phyloP scores from a whole-genome alignment of 2,113 vertebrate genomes.

The Phodopus roborovskii region DNA sequence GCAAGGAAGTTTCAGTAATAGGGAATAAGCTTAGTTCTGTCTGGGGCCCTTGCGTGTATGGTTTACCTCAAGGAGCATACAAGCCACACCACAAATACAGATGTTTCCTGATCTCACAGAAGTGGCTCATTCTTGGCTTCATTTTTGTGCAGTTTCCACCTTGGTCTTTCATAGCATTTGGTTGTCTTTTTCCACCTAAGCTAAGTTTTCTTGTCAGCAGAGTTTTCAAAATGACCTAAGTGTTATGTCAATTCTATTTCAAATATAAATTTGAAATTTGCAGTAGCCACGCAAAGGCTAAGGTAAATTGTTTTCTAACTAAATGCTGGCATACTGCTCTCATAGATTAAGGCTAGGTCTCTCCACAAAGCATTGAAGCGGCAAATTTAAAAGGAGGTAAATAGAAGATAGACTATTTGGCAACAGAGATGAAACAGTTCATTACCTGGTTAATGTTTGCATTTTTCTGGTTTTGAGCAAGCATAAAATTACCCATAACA shows the following conservation, averaged over 20 bases:
- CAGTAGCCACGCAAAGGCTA: constrained; percentile 38
- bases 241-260: constrained; percentile 66
- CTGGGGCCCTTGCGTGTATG: background rate
- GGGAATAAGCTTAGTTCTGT: constrained; percentile 36
- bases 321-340: constrained; percentile 64
- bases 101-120: background rate
- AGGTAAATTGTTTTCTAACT: constrained; percentile 74
- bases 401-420: constrained; percentile 74
- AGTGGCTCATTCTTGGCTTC: background rate
- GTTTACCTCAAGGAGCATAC: background rate
- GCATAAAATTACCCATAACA: constrained; percentile 76
- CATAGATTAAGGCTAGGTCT: constrained; percentile 67
- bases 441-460: constrained; percentile 79
- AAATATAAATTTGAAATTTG: too few relatives aligned
- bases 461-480: constrained; percentile 77
- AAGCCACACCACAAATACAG: background rate
- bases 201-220: constrained; percentile 56
- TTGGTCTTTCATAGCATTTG: background rate
- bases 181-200: background rate
- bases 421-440: constrained; percentile 78
- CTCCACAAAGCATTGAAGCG: constrained; percentile 75
- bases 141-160: background rate
- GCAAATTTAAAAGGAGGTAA: constrained; percentile 81
- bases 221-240: constrained; percentile 68
- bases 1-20: constrained; percentile 1